Evolutionary conservation across 2,888 invertebrate genomes (phyloP).

Genomic region (Drosophila demipolita): DNA sequence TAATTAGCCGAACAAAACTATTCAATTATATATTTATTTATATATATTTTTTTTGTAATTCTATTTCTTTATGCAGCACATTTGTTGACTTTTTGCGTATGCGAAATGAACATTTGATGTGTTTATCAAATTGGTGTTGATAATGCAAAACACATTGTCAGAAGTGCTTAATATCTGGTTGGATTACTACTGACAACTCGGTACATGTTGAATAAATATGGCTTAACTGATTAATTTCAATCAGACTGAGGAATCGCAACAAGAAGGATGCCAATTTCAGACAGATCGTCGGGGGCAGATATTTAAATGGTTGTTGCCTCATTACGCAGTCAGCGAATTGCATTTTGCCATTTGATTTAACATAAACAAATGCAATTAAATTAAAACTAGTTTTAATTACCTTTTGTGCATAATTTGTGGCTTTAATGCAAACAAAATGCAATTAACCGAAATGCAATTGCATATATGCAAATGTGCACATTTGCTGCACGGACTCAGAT

Average conservation of each 20-base stretch:
- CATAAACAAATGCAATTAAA: slow-evolving; percentile 66
- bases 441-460: slow-evolving; percentile 62
- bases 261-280: background rate
- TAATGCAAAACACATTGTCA: slow-evolving; percentile 3
- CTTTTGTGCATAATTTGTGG: slow-evolving; percentile 70
- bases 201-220: background rate
- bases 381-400: slow-evolving; percentile 69
- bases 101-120: slow-evolving; percentile 59
- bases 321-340: slow-evolving; percentile 46
- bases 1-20: slow-evolving; percentile 62
- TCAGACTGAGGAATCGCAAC: background rate
- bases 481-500: background rate
- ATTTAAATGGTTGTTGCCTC: background rate
- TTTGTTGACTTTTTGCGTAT: background rate
- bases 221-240: background rate
- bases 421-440: slow-evolving; percentile 60
- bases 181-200: background rate
- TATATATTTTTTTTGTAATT: background rate
- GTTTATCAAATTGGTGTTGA: slow-evolving; percentile 38
- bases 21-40: slow-evolving; percentile 5
- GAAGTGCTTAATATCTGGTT: slow-evolving; percentile 15
- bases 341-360: slow-evolving; percentile 62
- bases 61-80: slow-evolving; percentile 2
- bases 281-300: background rate
- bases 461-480: slow-evolving; percentile 1